phyloP scores from a whole-genome alignment of 1,140 invertebrate genomes.

The Elysia chlorotica region DNA sequence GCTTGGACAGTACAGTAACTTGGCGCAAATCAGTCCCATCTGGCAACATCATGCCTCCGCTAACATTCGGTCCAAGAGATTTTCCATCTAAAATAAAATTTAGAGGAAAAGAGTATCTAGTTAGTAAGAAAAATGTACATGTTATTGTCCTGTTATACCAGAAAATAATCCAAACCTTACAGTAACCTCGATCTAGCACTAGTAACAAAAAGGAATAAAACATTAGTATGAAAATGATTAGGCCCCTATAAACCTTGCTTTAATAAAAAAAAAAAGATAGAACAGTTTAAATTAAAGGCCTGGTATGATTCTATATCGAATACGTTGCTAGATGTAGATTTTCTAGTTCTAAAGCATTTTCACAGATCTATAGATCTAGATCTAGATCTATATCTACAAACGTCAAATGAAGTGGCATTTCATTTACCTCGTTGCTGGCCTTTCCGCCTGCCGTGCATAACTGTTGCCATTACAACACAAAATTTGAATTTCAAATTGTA shows the following conservation, averaged over 20 bases:
- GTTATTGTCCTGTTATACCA: not conserved
- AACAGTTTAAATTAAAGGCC: too few species aligned
- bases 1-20: constrained; percentile 51
- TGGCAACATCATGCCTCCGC: constrained; percentile 27
- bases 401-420: not conserved
- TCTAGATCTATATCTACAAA: not conserved
- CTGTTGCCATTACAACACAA: constrained; percentile 39
- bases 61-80: not conserved
- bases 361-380: not conserved
- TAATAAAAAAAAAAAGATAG: too few species aligned
- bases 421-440: constrained; percentile 41
- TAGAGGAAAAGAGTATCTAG: not conserved
- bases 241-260: too few species aligned
- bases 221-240: not conserved
- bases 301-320: too few species aligned
- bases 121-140: not conserved
- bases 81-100: not conserved
- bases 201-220: not conserved
- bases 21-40: constrained; percentile 48
- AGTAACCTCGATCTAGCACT: not conserved
- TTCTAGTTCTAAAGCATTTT: not conserved
- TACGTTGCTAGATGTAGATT: not conserved
- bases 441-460: constrained; percentile 52
- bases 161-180: not conserved
- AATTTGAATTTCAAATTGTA: not conserved